These are phyloP conservation scores for Centruroides sculpturatus DNA, from an alignment of 1,140 invertebrate species.

Conservation along the genomic window DNA sequence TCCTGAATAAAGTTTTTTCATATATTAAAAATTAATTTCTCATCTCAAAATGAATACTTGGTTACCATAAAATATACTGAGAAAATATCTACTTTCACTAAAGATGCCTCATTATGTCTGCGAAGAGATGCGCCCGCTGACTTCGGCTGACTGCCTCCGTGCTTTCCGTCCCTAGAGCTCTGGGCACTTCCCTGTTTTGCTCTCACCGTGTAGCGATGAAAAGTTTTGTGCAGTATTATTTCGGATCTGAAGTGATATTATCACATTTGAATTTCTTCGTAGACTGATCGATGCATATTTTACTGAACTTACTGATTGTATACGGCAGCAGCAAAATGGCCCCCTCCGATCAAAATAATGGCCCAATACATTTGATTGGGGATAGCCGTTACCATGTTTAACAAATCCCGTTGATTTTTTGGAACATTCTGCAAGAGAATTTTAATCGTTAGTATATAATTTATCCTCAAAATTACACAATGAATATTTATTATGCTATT, in stretches of 20 bases:
- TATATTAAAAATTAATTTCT: background rate
- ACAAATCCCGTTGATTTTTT: too few species aligned
- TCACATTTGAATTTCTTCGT: too few species aligned
- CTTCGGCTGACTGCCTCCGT: constrained; percentile 43
- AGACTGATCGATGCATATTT: too few species aligned
- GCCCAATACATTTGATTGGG: constrained; percentile 41
- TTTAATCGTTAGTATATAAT: too few species aligned
- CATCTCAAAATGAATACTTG: too few species aligned
- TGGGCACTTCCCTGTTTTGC: constrained; percentile 70
- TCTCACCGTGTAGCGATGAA: constrained; percentile 71
- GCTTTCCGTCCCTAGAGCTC: constrained; percentile 46
- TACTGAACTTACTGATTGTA: constrained; percentile 36
- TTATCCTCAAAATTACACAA: too few species aligned
- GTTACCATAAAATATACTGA: too few species aligned
- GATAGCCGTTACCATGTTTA: constrained; percentile 23
- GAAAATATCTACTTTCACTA: constrained; percentile 39
- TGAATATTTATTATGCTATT: too few species aligned
- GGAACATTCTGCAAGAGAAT: constrained; percentile 12
- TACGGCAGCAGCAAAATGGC: constrained; percentile 71
- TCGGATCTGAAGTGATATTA: constrained; percentile 29
- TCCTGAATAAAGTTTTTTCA: constrained; percentile 42
- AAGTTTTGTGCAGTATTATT: constrained; percentile 61
- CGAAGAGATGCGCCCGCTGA: constrained; percentile 68
- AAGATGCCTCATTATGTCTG: constrained; percentile 57
- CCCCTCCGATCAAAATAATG: constrained; percentile 65